A percentile compares a stretch with the other conserved stretches of the same genome.
These are phyloP conservation scores for Hippolais icterina DNA, from an alignment of 2,113 vertebrate species.

Conservation along the genomic window DNA sequence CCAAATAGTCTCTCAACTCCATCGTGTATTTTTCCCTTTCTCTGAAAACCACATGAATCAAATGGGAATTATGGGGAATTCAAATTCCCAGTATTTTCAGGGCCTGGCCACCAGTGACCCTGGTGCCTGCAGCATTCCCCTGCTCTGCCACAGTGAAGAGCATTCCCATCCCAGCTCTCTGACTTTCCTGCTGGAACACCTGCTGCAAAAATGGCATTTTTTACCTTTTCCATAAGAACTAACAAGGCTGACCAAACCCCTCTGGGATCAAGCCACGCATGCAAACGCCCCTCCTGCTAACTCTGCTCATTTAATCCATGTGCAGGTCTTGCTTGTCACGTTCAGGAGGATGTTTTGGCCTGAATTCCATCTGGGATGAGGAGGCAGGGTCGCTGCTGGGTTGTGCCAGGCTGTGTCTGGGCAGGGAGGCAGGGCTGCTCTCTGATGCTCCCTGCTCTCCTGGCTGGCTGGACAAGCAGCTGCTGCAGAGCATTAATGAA, in stretches of 20 bases:
- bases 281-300: not conserved
- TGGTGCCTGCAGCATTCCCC: not conserved
- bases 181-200: not conserved
- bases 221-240: not conserved
- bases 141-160: not conserved
- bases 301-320: not conserved
- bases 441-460: not conserved
- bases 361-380: not conserved
- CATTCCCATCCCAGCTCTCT: not conserved
- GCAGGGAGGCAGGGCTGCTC: not conserved
- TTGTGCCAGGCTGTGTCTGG: not conserved
- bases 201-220: not conserved
- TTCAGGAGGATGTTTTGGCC: not conserved
- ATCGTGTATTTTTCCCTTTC: not conserved
- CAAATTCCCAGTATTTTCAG: not conserved
- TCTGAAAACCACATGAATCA: conserved; percentile 1
- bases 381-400: not conserved
- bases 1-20: not conserved
- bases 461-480: not conserved
- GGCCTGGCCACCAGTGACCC: not conserved
- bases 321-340: not conserved
- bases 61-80: not conserved
- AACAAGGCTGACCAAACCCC: not conserved
- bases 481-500: not conserved
- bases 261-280: not conserved